Percentiles rank a stretch among this genome's conserved stretches.
These are phyloP conservation scores for Mesitornis unicolor DNA, from an alignment of 2,113 vertebrate genomes.

Conservation along the genomic window DNA sequence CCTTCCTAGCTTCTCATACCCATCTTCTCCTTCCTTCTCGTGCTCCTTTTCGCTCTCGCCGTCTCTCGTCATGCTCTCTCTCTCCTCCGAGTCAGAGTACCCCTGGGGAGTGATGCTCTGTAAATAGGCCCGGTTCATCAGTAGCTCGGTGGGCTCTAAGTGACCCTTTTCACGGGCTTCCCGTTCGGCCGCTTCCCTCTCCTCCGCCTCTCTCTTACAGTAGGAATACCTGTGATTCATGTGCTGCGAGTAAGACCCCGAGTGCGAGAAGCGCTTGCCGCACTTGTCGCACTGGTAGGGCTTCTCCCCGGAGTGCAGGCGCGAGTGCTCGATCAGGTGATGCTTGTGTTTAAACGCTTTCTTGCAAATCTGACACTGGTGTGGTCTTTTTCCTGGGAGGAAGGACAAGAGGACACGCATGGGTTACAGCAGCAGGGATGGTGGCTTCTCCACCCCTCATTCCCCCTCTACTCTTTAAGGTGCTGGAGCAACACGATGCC, in stretches of 20 bases:
- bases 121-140: slow-evolving; percentile 95
- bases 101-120: slow-evolving; percentile 95
- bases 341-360: slow-evolving; percentile 99
- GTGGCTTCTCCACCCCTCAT: not conserved
- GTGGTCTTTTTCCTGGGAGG: slow-evolving; percentile 93
- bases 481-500: accelerated
- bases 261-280: slow-evolving; percentile 98
- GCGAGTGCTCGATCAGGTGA: slow-evolving; percentile 97
- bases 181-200: slow-evolving; percentile 93
- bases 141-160: slow-evolving; percentile 95
- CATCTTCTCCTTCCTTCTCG: slow-evolving; percentile 89
- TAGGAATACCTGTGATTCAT: slow-evolving; percentile 99
- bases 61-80: slow-evolving; percentile 89
- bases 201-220: slow-evolving; percentile 98
- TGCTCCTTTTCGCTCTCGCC: slow-evolving; percentile 89
- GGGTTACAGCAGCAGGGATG: not conserved
- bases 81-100: slow-evolving; percentile 93
- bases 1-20: slow-evolving; percentile 89
- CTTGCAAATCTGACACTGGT: slow-evolving; percentile 99
- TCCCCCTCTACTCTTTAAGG: not conserved
- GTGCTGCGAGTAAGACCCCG: slow-evolving; percentile 98
- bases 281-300: slow-evolving; percentile 99
- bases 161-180: slow-evolving; percentile 96
- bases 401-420: slow-evolving; percentile 63
- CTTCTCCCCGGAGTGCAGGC: slow-evolving; percentile 98